phyloP scores from a whole-genome alignment of 1,140 invertebrate genomes.

The Brachionus asplanchnoidis region DNA sequence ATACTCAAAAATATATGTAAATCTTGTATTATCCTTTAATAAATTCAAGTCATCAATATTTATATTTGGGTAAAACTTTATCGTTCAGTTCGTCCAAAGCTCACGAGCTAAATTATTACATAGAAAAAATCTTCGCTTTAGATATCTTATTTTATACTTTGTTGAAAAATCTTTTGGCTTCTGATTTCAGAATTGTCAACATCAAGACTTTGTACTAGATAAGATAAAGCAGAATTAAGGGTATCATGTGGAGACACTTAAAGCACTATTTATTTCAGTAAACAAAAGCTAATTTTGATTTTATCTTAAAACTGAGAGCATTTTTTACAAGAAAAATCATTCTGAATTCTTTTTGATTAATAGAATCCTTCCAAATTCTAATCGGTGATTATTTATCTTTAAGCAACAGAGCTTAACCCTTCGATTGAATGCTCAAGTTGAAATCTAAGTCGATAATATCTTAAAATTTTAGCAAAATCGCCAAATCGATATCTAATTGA shows the following conservation, averaged over 20 bases:
- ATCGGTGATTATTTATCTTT: neutral
- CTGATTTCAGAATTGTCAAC: too few relatives aligned
- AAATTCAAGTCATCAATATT: constrained; percentile 12
- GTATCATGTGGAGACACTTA: neutral
- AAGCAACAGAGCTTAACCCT: neutral
- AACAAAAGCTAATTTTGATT: neutral
- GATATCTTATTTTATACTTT: too few relatives aligned
- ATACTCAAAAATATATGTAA: neutral
- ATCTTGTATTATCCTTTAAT: constrained; percentile 24
- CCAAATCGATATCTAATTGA: constrained; percentile 7
- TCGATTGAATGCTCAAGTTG: neutral
- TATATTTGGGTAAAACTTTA: neutral
- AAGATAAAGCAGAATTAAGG: neutral
- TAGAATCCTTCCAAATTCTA: neutral
- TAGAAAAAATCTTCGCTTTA: too few relatives aligned
- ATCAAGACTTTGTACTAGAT: neutral
- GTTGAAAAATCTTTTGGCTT: neutral
- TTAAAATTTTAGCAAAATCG: neutral
- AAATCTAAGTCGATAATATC: constrained; percentile 7
- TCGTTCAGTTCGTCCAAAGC: neutral
- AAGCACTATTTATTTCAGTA: neutral
- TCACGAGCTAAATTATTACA: neutral
- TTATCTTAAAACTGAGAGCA: neutral
- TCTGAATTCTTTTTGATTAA: neutral
- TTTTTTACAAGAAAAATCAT: constrained; percentile 6